Percentiles rank a stretch among this genome's conserved stretches.
These are phyloP conservation scores for Epizoanthus rinbou DNA, from an alignment of 92 coral and sea anemone genomes.

Conservation along the genomic window DNA sequence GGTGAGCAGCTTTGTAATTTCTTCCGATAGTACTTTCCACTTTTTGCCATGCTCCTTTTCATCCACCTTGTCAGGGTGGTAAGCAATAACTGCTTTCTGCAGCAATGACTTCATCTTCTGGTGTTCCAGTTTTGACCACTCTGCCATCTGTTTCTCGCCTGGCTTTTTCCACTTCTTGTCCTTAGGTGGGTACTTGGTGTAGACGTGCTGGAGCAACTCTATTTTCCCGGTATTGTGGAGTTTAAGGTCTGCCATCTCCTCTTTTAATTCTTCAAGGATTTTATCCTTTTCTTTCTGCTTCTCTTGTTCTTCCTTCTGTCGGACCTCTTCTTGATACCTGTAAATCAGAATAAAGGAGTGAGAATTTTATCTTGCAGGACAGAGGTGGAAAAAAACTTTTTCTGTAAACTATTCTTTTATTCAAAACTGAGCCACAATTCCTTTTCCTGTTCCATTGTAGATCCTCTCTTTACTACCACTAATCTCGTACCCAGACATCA, in stretches of 20 bases:
- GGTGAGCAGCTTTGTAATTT: slow-evolving; percentile 72
- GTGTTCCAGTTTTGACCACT: slow-evolving; percentile 38
- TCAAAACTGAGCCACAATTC: no score
- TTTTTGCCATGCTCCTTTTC: slow-evolving; percentile 71
- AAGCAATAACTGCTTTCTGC: slow-evolving; percentile 53
- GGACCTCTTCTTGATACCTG: slow-evolving; percentile 70
- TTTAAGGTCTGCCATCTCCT: slow-evolving; percentile 64
- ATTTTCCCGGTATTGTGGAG: slow-evolving; percentile 43
- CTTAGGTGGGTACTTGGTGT: slow-evolving; percentile 74
- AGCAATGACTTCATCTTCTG: slow-evolving; percentile 54
- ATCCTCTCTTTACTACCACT: no score
- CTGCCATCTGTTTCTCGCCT: slow-evolving; percentile 54
- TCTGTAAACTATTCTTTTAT: no score
- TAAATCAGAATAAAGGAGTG: neutral
- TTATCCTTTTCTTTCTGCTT: slow-evolving; percentile 50
- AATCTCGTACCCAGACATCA: no score
- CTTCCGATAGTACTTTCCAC: slow-evolving; percentile 84
- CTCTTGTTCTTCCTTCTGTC: slow-evolving; percentile 72
- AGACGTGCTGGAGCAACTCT: slow-evolving; percentile 58
- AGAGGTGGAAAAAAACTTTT: no score
- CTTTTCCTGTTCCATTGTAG: no score
- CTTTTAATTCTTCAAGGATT: slow-evolving; percentile 63
- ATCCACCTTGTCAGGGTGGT: slow-evolving; percentile 82
- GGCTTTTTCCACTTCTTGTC: slow-evolving; percentile 62
- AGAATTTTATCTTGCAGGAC: no score